Evolutionary conservation across 2,888 invertebrate genomes (phyloP), one percentile per base, ranked within the genome.

Genomic region (Cyclophora albipunctata): DNA sequence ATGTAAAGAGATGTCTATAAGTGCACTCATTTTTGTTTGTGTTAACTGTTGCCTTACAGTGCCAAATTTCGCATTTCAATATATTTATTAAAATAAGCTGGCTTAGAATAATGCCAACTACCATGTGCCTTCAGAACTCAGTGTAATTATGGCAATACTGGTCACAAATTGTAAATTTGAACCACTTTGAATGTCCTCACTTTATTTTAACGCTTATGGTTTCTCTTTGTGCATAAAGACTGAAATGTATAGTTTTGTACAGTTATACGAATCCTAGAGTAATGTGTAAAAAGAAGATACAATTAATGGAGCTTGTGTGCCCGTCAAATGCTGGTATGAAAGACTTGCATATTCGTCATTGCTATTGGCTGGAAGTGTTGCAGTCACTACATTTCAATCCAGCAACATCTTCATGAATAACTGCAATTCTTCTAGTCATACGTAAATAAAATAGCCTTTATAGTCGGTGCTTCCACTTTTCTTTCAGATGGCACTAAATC

Each of bases 211-310:
- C 66, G 64, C 64, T 63, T 69, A 66, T 67, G 63, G 58, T 69
- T 71, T 63, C 66, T 54, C 60, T 66, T 68, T 67, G 71, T 73
- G 69, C 69, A 58, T 60, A 71, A 80, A 78, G 82, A 82, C 81
- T 82, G 82, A 81, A 72, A 74, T 78, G 73, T 76, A 75, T 77
- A 77, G 69, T 77, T 67, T 68, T 72, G 73, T 78, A 78, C 74
- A 75, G 71, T 73, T 75, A 69, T 74, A 68, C 79, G 72, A 74
- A 76, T 73, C 79, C 64, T 76, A 75, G 74, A 77, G 70, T 75
- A 70, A 57, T 69, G 66, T 81, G 76, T 80, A 76, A 75, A 75
- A 75, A 71, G 59, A 55, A 60, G 60, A 59, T 67, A 58, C 62
- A 37, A 61, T 59, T 20, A 67, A 70, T 58, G 58, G 53, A 58